Evolutionary conservation across 2,113 vertebrate species (phyloP).

Genomic region (Crypturellus undulatus): DNA sequence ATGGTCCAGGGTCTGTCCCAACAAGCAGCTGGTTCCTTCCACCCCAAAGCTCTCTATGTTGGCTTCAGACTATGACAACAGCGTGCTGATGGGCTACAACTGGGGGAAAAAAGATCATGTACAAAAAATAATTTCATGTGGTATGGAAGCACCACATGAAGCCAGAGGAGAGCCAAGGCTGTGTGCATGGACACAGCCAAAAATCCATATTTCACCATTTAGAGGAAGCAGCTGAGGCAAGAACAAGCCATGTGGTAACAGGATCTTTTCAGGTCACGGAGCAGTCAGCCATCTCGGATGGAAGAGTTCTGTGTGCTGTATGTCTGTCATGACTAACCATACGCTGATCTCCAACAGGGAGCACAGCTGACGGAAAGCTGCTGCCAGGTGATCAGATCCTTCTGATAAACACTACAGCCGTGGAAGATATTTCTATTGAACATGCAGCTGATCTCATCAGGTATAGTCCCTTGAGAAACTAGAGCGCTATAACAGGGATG

Average conservation of each 20-base stretch:
- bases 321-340: background rate
- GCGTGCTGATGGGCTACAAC: background rate
- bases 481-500: rapidly evolving
- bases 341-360: constrained; percentile 74
- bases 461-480: constrained; percentile 64
- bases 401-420: constrained; percentile 83
- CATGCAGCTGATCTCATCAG: constrained; percentile 86
- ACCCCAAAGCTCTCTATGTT: too few species aligned
- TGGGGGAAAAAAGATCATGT: background rate
- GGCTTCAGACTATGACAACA: background rate
- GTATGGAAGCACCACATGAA: too few species aligned
- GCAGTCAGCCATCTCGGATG: background rate
- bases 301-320: background rate
- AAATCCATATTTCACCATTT: rapidly evolving
- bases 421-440: constrained; percentile 84
- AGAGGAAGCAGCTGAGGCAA: background rate
- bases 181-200: rapidly evolving
- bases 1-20: too few species aligned
- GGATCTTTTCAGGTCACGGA: background rate
- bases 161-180: rapidly evolving
- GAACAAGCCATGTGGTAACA: background rate
- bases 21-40: too few species aligned
- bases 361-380: constrained; percentile 92
- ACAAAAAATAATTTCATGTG: background rate
- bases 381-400: constrained; percentile 91